phyloP scores from a whole-genome alignment of 1,140 invertebrate species.

The Bombus confusus region DNA sequence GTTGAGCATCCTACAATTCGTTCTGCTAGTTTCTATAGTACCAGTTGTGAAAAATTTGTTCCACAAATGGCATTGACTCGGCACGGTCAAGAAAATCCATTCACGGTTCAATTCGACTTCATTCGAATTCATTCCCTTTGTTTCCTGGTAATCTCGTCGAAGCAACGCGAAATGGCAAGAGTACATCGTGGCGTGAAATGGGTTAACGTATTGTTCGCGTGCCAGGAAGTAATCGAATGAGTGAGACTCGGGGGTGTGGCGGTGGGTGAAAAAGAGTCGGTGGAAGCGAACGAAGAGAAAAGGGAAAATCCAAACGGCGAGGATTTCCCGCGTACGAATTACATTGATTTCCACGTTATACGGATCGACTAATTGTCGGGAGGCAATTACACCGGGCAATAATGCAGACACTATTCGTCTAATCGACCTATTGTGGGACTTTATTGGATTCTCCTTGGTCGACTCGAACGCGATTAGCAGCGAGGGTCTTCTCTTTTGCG shows the following conservation, averaged over 20 bases:
- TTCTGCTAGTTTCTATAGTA: too few species aligned
- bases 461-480: slow-evolving; percentile 27
- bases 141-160: slow-evolving; percentile 6
- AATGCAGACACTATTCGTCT: slow-evolving; percentile 32
- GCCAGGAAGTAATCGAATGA: slow-evolving; percentile 23
- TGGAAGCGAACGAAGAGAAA: too few species aligned
- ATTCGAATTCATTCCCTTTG: not conserved
- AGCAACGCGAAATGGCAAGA: not conserved
- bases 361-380: slow-evolving; percentile 38
- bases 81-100: not conserved
- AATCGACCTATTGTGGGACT: slow-evolving; percentile 38
- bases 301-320: not conserved
- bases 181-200: not conserved
- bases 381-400: slow-evolving; percentile 46
- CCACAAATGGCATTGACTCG: not conserved
- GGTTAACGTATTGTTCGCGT: slow-evolving; percentile 19
- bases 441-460: slow-evolving; percentile 34
- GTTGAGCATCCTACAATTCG: too few species aligned
- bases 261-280: not conserved
- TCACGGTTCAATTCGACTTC: not conserved
- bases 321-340: slow-evolving; percentile 9
- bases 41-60: not conserved
- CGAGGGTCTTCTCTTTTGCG: not conserved
- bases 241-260: not conserved
- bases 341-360: slow-evolving; percentile 46